phyloP scores from a whole-genome alignment of 1,140 invertebrate genomes.

The Cecropterus lyciades region DNA sequence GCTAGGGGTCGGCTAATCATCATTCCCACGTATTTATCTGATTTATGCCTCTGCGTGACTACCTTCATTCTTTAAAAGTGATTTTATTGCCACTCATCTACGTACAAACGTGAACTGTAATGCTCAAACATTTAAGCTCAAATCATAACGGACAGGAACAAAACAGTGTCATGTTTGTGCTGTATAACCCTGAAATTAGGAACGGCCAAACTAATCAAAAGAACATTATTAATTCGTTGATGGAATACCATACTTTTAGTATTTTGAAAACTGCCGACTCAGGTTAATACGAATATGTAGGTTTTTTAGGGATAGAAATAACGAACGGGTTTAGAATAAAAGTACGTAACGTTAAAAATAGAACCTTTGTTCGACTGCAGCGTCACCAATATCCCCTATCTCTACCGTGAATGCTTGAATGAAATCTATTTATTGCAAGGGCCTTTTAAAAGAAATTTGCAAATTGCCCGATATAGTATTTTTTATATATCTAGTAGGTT shows the following conservation, averaged over 20 bases:
- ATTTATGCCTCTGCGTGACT: conserved; percentile 72
- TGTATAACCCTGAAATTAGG: conserved; percentile 66
- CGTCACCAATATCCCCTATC: no score
- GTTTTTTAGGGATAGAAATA: no score
- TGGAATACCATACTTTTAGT: conserved; percentile 25
- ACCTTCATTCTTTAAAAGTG: conserved; percentile 65
- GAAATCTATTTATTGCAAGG: no score
- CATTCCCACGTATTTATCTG: conserved; percentile 61
- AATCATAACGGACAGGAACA: conserved; percentile 38
- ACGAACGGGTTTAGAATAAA: no score
- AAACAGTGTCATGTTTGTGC: conserved; percentile 66
- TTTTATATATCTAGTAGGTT: no score
- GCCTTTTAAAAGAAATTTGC: no score
- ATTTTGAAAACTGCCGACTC: conserved; percentile 13
- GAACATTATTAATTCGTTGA: conserved; percentile 58
- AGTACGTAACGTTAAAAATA: no score
- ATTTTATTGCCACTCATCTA: conserved; percentile 56
- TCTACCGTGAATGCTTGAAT: no score
- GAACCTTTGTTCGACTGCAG: no score
- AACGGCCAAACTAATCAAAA: conserved; percentile 70
- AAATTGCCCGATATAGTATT: no score
- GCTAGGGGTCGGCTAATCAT: conserved; percentile 45
- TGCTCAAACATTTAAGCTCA: conserved; percentile 41
- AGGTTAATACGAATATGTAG: no score
- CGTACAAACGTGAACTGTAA: conserved; percentile 53